phyloP scores from a whole-genome alignment of 1,140 invertebrate species.

The Lepidurus arcticus region DNA sequence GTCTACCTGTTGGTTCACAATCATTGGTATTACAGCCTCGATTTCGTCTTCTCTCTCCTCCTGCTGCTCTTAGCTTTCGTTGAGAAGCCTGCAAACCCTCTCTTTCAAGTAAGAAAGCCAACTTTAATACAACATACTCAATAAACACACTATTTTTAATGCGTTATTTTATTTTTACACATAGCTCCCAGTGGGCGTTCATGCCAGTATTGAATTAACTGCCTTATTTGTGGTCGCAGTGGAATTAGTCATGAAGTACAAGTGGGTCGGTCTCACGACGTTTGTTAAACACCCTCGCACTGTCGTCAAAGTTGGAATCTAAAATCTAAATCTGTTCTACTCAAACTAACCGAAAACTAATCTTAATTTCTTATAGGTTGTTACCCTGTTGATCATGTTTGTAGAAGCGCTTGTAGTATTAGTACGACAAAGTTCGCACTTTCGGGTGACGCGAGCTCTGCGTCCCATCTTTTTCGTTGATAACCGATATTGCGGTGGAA shows the following conservation, averaged over 20 bases:
- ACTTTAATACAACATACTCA: not conserved
- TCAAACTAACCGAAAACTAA: conserved; percentile 9
- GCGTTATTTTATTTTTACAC: conserved; percentile 37
- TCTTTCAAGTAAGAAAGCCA: conserved; percentile 54
- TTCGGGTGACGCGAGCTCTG: conserved; percentile 76
- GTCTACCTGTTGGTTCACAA: conserved; percentile 84
- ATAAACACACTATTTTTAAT: not conserved
- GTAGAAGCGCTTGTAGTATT: conserved; percentile 75
- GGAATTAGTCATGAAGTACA: conserved; percentile 70
- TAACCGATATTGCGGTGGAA: conserved; percentile 69
- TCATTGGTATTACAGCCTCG: conserved; percentile 77
- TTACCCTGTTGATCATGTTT: conserved; percentile 75
- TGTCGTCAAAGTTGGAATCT: conserved; percentile 65
- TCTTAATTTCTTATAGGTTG: conserved; percentile 53
- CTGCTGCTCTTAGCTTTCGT: conserved; percentile 72
- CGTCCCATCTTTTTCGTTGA: conserved; percentile 86
- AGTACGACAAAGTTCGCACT: conserved; percentile 74
- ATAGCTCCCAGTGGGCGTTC: conserved; percentile 67
- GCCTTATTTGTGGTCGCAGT: conserved; percentile 68
- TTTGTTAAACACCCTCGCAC: conserved; percentile 78
- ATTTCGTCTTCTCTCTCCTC: conserved; percentile 69
- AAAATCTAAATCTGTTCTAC: conserved; percentile 3
- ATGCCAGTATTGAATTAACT: conserved; percentile 76
- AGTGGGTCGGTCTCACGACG: conserved; percentile 79
- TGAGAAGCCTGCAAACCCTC: conserved; percentile 71